These are phyloP conservation scores for Tachysurus fulvidraco DNA, from an alignment of 2,113 vertebrate species.

Conservation along the genomic window DNA sequence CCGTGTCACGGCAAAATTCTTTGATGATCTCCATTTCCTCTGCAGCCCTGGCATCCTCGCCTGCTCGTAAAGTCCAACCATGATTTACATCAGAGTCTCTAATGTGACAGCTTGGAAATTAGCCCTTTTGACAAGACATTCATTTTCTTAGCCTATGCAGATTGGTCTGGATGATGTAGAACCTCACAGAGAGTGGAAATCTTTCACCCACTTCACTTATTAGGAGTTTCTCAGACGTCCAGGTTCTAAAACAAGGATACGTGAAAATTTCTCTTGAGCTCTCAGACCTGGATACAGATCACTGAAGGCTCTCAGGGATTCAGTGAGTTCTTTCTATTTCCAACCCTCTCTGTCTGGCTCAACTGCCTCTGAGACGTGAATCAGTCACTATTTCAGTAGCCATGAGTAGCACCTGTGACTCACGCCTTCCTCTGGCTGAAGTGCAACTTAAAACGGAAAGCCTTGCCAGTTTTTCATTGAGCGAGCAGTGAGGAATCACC, in stretches of 20 bases:
- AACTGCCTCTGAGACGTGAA: neutral
- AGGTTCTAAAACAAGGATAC: neutral
- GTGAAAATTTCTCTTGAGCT: neutral
- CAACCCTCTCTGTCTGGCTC: neutral
- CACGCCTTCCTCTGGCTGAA: slow-evolving; percentile 7
- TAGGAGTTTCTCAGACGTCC: neutral
- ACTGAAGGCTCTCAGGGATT: neutral
- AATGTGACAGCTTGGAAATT: slow-evolving; percentile 58
- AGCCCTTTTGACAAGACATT: slow-evolving; percentile 11
- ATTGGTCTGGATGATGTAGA: neutral
- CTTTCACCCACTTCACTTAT: neutral
- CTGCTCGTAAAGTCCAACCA: slow-evolving; percentile 34
- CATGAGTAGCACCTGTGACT: neutral
- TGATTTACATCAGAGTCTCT: slow-evolving; percentile 42
- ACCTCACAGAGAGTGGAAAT: neutral
- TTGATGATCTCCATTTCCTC: slow-evolving; percentile 30
- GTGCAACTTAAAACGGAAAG: neutral
- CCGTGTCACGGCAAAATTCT: neutral
- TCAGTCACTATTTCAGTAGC: neutral
- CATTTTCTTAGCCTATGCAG: neutral
- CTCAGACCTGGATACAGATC: neutral
- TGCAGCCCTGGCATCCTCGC: slow-evolving; percentile 3
- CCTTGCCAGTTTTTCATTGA: slow-evolving; percentile 1
- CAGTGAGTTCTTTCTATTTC: neutral
- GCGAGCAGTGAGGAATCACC: neutral